phyloP scores from a whole-genome alignment of 2,797 vertebrate species.

The Danio aesculapii region DNA sequence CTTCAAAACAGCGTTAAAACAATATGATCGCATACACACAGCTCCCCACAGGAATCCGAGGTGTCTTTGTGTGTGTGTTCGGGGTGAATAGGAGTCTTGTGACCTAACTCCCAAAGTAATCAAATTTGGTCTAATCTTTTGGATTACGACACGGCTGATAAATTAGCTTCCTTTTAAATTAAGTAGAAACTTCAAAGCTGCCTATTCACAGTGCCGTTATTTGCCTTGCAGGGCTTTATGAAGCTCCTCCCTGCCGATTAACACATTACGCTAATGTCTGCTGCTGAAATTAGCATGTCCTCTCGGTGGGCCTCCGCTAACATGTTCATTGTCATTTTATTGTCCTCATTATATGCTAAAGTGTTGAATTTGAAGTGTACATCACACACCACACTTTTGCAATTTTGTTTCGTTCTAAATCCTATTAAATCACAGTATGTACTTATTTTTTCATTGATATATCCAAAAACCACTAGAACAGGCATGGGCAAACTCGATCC shows the following conservation, averaged over 20 bases:
- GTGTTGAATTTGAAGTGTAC: not conserved
- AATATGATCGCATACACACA: not conserved
- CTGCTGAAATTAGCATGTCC: constrained; percentile 20
- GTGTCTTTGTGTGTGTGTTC: not conserved
- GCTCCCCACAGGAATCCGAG: not conserved
- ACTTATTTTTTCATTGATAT: no score
- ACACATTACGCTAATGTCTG: constrained; percentile 23
- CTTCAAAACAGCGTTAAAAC: not conserved
- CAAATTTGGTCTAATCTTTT: constrained; percentile 17
- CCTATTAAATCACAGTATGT: not conserved
- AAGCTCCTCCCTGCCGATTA: constrained; percentile 17
- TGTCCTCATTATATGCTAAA: not conserved
- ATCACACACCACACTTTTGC: not conserved
- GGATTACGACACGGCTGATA: constrained; percentile 27
- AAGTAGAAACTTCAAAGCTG: constrained; percentile 23
- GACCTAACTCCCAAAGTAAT: constrained; percentile 25
- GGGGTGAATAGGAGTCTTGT: constrained; percentile 9
- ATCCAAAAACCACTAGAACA: no score
- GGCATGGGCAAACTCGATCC: no score
- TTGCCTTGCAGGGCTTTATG: constrained; percentile 19
- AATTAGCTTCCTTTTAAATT: constrained; percentile 42
- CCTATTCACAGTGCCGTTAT: not conserved
- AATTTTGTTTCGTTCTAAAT: not conserved
- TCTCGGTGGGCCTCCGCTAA: not conserved
- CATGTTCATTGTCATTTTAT: not conserved